Percentiles rank a stretch among this genome's conserved stretches.
phyloP scores from a whole-genome alignment of 2,113 vertebrate species.

The Trogon surrucura region DNA sequence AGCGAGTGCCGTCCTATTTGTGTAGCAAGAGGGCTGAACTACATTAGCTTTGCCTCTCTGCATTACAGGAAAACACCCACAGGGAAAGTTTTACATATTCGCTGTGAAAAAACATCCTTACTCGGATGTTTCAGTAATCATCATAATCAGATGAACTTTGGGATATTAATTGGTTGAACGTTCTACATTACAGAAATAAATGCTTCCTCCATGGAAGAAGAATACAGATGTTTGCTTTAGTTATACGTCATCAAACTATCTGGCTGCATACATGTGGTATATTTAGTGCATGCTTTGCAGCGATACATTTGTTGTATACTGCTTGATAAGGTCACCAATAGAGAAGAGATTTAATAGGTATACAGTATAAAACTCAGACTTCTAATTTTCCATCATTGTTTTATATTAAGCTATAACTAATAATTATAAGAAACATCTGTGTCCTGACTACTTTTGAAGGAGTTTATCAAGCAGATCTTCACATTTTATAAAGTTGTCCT shows the following conservation, averaged over 20 bases:
- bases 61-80: background rate
- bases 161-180: background rate
- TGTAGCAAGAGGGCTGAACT: background rate
- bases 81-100: background rate
- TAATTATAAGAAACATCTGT: conserved; percentile 4
- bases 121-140: background rate
- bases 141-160: background rate
- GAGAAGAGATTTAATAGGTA: background rate
- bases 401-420: conserved; percentile 5
- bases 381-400: background rate
- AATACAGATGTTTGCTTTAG: background rate
- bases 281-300: background rate
- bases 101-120: background rate
- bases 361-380: background rate
- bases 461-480: conserved; percentile 10
- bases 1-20: rapidly evolving
- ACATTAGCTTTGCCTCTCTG: background rate
- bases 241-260: background rate
- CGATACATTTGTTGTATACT: background rate
- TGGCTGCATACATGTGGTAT: background rate
- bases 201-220: background rate
- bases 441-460: background rate
- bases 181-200: background rate
- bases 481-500: background rate
- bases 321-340: background rate